Evolutionary conservation across 2,797 vertebrate species (phyloP).

Genomic region (Lepilemur ruficaudatus): DNA sequence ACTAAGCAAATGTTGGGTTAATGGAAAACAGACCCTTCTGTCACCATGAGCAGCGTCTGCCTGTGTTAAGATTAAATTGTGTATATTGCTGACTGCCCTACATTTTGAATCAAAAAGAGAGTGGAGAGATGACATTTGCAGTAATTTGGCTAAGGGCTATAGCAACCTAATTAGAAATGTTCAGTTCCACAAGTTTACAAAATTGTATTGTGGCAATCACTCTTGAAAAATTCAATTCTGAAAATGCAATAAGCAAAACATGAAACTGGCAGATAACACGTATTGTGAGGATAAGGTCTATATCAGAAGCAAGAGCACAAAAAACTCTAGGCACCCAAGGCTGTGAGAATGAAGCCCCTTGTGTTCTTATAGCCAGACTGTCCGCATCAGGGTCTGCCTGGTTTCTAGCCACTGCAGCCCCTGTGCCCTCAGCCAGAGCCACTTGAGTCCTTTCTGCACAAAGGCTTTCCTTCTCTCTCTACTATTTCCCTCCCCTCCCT

Average conservation of each 20-base stretch:
- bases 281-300: neutral
- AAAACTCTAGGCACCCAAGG: neutral
- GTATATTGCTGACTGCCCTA: constrained; percentile 65
- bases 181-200: constrained; percentile 61
- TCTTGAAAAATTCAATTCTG: constrained; percentile 79
- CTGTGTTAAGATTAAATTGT: constrained; percentile 66
- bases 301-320: neutral
- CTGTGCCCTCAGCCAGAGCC: neutral
- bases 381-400: neutral
- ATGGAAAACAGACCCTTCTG: constrained; percentile 52
- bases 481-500: rapidly evolving
- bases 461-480: neutral
- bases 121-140: constrained; percentile 55
- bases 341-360: neutral
- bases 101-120: constrained; percentile 70
- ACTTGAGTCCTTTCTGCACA: neutral
- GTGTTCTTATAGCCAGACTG: neutral
- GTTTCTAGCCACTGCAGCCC: neutral
- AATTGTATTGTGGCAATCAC: constrained; percentile 65
- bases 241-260: neutral
- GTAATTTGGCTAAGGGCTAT: constrained; percentile 75
- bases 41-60: constrained; percentile 17
- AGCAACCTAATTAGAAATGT: constrained; percentile 78
- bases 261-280: constrained; percentile 50
- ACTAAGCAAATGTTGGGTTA: constrained; percentile 69